Conservation (phyloP, 1,140 invertebrate genomes). For the Solenopsis fugax region DNA sequence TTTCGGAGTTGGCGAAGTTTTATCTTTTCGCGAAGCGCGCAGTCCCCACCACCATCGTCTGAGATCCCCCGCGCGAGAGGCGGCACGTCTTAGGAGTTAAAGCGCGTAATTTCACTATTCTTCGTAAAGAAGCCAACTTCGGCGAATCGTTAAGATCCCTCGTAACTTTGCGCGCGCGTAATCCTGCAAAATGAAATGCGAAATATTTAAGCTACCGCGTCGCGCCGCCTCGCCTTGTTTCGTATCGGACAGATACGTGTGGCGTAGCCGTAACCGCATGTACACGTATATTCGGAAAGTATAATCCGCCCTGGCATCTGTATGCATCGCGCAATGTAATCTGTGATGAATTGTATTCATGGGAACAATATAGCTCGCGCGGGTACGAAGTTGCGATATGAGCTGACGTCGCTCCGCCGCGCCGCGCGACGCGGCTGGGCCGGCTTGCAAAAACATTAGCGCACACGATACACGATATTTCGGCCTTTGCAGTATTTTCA, state of each 20-base stretch:
- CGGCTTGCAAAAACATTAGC: constrained; percentile 44
- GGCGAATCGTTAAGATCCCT: constrained; percentile 30
- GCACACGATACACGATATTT: constrained; percentile 36
- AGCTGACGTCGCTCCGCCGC: constrained; percentile 26
- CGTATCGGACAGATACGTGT: constrained; percentile 25
- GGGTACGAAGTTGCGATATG: constrained; percentile 41
- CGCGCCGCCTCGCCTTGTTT: too few species aligned
- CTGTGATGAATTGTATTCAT: constrained; percentile 60
- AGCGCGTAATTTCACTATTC: constrained; percentile 58
- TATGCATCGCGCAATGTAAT: constrained; percentile 55
- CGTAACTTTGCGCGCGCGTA: constrained; percentile 39
- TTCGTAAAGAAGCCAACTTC: constrained; percentile 21
- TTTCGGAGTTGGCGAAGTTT: constrained; percentile 50
- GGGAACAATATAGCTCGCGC: constrained; percentile 52
- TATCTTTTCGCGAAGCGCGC: background rate
- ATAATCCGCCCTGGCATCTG: constrained; percentile 19
- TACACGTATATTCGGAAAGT: constrained; percentile 7
- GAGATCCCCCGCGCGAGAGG: constrained; percentile 14
- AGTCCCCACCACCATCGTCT: background rate
- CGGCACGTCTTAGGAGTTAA: constrained; percentile 51
- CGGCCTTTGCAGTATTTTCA: constrained; percentile 34
- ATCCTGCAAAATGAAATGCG: constrained; percentile 45
- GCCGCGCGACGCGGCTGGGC: background rate
- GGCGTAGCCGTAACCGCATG: background rate
- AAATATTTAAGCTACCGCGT: constrained; percentile 29